phyloP scores from a whole-genome alignment of 2,888 invertebrate genomes.

The Eudemis profundana region DNA sequence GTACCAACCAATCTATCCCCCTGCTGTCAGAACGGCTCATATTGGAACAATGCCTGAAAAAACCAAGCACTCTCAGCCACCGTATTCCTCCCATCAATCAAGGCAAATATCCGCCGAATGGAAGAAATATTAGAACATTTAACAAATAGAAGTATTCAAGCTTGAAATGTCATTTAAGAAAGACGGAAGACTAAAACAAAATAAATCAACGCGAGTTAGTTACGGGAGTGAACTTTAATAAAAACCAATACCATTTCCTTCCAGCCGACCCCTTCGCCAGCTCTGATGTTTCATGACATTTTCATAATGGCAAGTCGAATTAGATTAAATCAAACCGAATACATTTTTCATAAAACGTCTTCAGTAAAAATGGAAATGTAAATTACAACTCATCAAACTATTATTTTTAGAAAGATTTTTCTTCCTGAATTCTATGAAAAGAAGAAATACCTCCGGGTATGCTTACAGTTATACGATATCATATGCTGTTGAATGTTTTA shows the following conservation, averaged over 20 bases:
- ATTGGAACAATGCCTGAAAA: background rate
- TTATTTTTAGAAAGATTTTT: conserved; percentile 12
- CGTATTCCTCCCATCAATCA: background rate
- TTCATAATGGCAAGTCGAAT: conserved; percentile 35
- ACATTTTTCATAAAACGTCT: conserved; percentile 26
- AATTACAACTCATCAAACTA: conserved; percentile 9
- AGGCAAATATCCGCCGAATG: background rate
- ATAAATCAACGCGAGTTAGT: conserved; percentile 15
- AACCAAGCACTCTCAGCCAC: background rate
- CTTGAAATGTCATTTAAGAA: background rate
- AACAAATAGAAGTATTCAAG: conserved; percentile 1
- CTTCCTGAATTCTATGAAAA: background rate
- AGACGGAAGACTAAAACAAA: conserved; percentile 8
- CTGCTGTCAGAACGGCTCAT: too few relatives aligned
- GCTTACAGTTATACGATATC: background rate
- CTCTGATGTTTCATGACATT: conserved; percentile 37
- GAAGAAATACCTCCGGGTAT: background rate
- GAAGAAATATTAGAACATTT: conserved; percentile 3
- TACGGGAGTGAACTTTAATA: conserved; percentile 16
- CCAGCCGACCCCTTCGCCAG: conserved; percentile 13
- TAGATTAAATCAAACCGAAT: conserved; percentile 33
- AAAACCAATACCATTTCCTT: conserved; percentile 25
- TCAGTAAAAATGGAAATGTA: conserved; percentile 19
- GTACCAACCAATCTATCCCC: too few relatives aligned
- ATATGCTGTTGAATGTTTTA: background rate